Evolutionary conservation across 2,888 invertebrate species (phyloP).

Genomic region (Cheilosia vernalis): DNA sequence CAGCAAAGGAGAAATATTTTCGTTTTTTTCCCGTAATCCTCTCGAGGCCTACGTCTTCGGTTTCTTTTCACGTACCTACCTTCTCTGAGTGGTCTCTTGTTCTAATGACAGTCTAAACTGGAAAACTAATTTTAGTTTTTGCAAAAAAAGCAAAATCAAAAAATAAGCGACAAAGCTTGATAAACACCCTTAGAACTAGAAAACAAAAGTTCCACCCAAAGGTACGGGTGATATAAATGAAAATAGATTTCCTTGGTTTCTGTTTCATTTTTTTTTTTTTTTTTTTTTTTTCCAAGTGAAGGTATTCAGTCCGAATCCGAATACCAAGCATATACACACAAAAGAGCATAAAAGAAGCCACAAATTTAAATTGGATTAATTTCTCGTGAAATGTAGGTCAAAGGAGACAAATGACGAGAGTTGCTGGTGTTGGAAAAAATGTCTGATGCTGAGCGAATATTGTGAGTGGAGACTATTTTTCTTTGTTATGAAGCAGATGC

Average conservation of each 20-base stretch:
- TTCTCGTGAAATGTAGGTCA: slow-evolving; percentile 55
- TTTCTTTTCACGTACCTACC: slow-evolving; percentile 1
- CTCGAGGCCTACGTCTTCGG: background rate
- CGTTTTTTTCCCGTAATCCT: background rate
- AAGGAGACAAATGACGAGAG: slow-evolving; percentile 60
- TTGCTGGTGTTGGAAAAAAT: slow-evolving; percentile 5
- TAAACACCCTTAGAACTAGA: background rate
- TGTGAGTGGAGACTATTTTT: background rate
- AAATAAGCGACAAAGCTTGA: slow-evolving; percentile 28
- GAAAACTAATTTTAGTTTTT: slow-evolving; percentile 49
- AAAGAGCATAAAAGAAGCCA: slow-evolving; percentile 35
- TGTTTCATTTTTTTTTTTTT: slow-evolving; percentile 7
- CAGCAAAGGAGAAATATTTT: slow-evolving; percentile 4
- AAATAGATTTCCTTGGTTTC: slow-evolving; percentile 23
- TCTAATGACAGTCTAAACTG: slow-evolving; percentile 37
- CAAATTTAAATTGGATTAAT: slow-evolving; percentile 50
- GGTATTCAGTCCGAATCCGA: slow-evolving; percentile 1
- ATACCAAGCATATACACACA: background rate
- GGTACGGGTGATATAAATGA: slow-evolving; percentile 9
- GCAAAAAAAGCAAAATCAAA: slow-evolving; percentile 18
- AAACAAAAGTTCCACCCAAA: slow-evolving; percentile 10
- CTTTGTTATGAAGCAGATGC: slow-evolving; percentile 19
- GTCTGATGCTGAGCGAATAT: background rate
- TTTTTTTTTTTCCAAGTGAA: background rate
- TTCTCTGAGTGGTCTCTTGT: slow-evolving; percentile 52